These are phyloP conservation scores for Eilema sororculum DNA, from an alignment of 2,888 invertebrate species.

Conservation along the genomic window DNA sequence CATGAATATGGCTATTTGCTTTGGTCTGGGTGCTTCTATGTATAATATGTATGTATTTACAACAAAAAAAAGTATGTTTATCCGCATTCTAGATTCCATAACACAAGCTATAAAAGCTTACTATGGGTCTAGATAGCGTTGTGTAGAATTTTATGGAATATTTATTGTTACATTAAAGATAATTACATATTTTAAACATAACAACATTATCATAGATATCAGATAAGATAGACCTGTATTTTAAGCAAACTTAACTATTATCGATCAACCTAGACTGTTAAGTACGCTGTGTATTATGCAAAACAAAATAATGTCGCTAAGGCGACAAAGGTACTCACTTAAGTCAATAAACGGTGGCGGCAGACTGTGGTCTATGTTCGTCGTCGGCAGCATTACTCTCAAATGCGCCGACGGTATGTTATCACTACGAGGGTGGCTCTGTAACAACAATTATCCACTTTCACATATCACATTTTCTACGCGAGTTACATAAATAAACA, in stretches of 20 bases:
- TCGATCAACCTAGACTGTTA: constrained; percentile 39
- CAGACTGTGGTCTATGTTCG: constrained; percentile 65
- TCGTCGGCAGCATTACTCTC: constrained; percentile 75
- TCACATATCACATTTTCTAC: constrained; percentile 64
- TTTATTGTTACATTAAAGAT: too few relatives aligned
- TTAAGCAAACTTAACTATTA: not conserved
- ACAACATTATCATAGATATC: too few relatives aligned
- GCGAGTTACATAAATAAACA: constrained; percentile 79
- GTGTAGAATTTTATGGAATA: too few relatives aligned
- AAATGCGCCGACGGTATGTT: constrained; percentile 73
- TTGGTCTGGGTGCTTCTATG: too few relatives aligned
- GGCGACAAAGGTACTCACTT: constrained; percentile 63
- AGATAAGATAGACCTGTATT: not conserved
- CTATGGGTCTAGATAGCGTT: too few relatives aligned
- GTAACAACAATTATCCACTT: constrained; percentile 66
- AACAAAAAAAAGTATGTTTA: too few relatives aligned
- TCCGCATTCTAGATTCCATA: too few relatives aligned
- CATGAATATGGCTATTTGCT: too few relatives aligned
- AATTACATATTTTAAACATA: too few relatives aligned
- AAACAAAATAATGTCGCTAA: constrained; percentile 26
- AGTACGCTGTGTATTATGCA: constrained; percentile 26
- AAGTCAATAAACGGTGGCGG: constrained; percentile 77
- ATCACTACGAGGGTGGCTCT: constrained; percentile 74
- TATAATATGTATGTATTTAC: too few relatives aligned
- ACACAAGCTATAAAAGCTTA: too few relatives aligned